Evolutionary conservation across 2,888 invertebrate genomes (phyloP), one percentile per base, ranked within the genome.

Genomic region (Phytoseiulus persimilis): DNA sequence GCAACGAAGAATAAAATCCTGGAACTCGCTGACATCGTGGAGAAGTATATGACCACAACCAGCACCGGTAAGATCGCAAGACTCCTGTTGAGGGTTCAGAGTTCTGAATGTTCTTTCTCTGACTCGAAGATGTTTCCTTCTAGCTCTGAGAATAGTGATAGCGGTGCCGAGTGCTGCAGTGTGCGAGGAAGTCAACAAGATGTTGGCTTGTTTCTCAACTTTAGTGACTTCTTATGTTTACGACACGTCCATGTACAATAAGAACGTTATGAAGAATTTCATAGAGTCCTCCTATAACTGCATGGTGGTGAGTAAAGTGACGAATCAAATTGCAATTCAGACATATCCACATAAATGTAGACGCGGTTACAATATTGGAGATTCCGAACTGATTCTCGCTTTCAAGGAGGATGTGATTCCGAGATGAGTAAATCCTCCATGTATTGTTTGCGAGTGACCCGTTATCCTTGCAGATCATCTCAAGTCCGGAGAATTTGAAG

Each of bases 171-270:
- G 33, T 1, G 87, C 33, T 33, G 32, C 87, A 0, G 11, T 87
- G 33, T 87, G 32, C 32, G 87, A 87, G 87, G 87, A 87, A 87
- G 87, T 87, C 28, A 87, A 87, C 31, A 87, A 87, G 45, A 87
- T 87, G n/a, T n/a, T 87, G n/a, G 39, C 45, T 0, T 33, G 31
- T 9, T 23, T 87, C 9, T 45, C 87, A 23, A 28, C 39, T 23
- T 28, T 87, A 28, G 33, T 45, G 28, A 28, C 87, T 6, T 87
- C 87, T 9, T 87, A 39, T 33, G 32, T 87, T 14, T 87, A 87
- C 87, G 87, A 87, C 87, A 45, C 45, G 0, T 45, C 39, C 28
- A 87, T 0, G 45, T 87, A 33, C n/a, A 31, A n/a, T 9, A 87
- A 32, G 33, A 32, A n/a, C 14, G n/a, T 32, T 32, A 32, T 39